Percentiles rank a stretch among this genome's conserved stretches.
Evolutionary conservation across 2,888 invertebrate species (phyloP).

Genomic region (Philaethria dido): DNA sequence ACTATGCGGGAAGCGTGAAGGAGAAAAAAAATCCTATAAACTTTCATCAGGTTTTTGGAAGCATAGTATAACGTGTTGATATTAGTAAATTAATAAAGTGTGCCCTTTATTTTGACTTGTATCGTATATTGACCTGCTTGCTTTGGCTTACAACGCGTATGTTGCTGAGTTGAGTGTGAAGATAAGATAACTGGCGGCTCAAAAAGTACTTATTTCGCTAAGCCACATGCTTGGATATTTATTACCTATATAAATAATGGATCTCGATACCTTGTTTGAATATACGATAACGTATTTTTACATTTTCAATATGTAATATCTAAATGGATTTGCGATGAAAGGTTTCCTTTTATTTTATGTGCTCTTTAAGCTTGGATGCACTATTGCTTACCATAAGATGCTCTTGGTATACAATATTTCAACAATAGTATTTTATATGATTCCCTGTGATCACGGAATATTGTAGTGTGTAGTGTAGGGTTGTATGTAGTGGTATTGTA

Average conservation of each 20-base stretch:
- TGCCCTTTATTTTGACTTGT: background rate
- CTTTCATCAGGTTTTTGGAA: no score
- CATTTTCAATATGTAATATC: background rate
- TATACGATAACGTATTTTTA: background rate
- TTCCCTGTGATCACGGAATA: no score
- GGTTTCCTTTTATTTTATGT: background rate
- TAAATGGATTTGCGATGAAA: background rate
- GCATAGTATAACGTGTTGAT: no score
- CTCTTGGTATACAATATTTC: no score
- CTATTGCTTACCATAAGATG: background rate
- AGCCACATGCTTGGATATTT: constrained; percentile 6
- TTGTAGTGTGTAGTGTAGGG: no score
- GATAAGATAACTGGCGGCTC: background rate
- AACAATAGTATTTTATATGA: no score
- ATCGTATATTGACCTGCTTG: background rate
- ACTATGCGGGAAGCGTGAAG: no score
- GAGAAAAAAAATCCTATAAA: no score
- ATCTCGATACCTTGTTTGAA: background rate
- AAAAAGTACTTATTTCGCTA: constrained; percentile 1
- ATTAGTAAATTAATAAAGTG: no score
- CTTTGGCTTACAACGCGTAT: background rate
- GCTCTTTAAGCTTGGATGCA: no score
- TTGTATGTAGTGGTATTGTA: no score
- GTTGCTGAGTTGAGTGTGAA: constrained; percentile 1
- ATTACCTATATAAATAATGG: constrained; percentile 8